A percentile compares a stretch with the other conserved stretches of the same genome.
phyloP scores from a whole-genome alignment of 1,140 invertebrate species.

The Drosophila repletoides region DNA sequence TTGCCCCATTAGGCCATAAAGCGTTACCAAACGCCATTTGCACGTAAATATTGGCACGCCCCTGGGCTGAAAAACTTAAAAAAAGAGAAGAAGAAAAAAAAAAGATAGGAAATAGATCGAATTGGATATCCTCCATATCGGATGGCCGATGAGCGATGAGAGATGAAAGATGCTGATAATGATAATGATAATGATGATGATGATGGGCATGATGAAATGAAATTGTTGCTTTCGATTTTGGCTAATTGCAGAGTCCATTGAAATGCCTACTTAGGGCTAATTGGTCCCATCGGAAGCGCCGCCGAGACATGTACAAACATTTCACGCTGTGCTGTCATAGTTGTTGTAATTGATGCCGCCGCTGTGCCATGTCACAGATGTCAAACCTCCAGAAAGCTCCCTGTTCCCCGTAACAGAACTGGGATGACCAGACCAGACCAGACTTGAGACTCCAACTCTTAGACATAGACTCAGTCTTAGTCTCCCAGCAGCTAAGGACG shows the following conservation, averaged over 20 bases:
- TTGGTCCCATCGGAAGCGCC: conserved; percentile 78
- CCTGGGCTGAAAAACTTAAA: conserved; percentile 18
- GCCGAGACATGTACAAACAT: conserved; percentile 77
- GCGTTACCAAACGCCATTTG: conserved; percentile 70
- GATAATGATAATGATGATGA: conserved; percentile 41
- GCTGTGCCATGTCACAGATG: conserved; percentile 74
- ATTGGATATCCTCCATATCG: conserved; percentile 28
- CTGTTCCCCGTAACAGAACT: background rate
- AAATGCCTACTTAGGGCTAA: conserved; percentile 77
- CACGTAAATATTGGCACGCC: conserved; percentile 60
- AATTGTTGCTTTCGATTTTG: conserved; percentile 77
- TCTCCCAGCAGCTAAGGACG: conserved; percentile 50
- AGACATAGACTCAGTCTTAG: conserved; percentile 8
- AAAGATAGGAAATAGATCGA: conserved; percentile 16
- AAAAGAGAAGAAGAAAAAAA: too few relatives aligned
- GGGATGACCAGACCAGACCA: conserved; percentile 10
- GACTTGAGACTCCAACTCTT: conserved; percentile 10
- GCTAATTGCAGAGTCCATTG: conserved; percentile 76
- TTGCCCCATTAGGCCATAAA: conserved; percentile 66
- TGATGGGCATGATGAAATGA: conserved; percentile 57
- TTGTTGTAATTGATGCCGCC: conserved; percentile 79
- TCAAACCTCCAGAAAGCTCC: conserved; percentile 44
- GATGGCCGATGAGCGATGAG: conserved; percentile 5
- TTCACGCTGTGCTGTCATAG: conserved; percentile 79
- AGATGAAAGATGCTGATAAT: conserved; percentile 31